Percentiles rank a stretch among this genome's conserved stretches.
Conservation (phyloP, 1,140 invertebrate genomes). For the Gonatopus flavifemur region DNA sequence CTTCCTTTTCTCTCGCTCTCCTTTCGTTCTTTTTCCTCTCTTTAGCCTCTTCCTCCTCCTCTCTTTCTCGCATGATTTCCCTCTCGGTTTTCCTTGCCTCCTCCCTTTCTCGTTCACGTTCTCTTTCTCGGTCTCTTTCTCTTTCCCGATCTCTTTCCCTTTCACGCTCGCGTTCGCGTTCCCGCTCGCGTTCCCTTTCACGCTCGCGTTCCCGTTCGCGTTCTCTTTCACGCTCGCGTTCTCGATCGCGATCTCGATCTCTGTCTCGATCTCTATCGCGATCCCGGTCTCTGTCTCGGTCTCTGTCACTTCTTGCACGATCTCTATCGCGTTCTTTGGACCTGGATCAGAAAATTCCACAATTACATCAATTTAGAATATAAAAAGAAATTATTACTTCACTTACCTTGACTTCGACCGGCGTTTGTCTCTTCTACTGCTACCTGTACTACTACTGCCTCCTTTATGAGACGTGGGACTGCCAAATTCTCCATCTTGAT, state of each 20-base stretch:
- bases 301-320: slow-evolving; percentile 42
- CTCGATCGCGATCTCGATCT: slow-evolving; percentile 53
- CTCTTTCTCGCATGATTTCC: slow-evolving; percentile 73
- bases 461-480: slow-evolving; percentile 52
- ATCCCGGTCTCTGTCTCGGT: slow-evolving; percentile 50
- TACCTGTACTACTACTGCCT: slow-evolving; percentile 43
- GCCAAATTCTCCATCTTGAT: slow-evolving; percentile 51
- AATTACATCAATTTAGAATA: background rate
- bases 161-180: slow-evolving; percentile 46
- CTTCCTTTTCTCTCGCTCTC: slow-evolving; percentile 89
- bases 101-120: slow-evolving; percentile 50
- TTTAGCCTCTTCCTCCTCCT: slow-evolving; percentile 87
- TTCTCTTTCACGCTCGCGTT: slow-evolving; percentile 40
- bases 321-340: slow-evolving; percentile 57
- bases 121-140: slow-evolving; percentile 42
- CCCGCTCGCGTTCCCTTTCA: slow-evolving; percentile 40
- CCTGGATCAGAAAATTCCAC: slow-evolving; percentile 23
- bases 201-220: slow-evolving; percentile 42
- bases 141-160: slow-evolving; percentile 36
- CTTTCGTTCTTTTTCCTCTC: slow-evolving; percentile 89
- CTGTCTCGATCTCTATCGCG: slow-evolving; percentile 57
- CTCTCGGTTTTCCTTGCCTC: slow-evolving; percentile 63
- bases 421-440: slow-evolving; percentile 51
- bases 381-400: background rate
- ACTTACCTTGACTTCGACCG: slow-evolving; percentile 58